Conservation (phyloP, 2,797 vertebrate species). For the Novumbra hubbsi region DNA sequence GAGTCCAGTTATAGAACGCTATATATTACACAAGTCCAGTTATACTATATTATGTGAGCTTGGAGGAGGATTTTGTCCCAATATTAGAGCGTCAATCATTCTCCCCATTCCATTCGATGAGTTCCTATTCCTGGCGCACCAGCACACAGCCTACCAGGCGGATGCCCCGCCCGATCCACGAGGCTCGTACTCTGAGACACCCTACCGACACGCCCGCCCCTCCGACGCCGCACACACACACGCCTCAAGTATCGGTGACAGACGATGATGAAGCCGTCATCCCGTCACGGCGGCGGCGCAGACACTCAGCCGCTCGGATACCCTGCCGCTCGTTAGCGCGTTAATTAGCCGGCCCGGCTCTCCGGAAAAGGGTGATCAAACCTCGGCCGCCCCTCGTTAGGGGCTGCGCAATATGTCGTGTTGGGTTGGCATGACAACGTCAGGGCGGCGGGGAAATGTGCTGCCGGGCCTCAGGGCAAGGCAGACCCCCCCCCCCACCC, state of each 20-base stretch:
- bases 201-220: not conserved
- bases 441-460: not conserved
- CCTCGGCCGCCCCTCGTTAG: slow-evolving; percentile 51
- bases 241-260: not conserved
- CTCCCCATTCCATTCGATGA: no score
- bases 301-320: slow-evolving; percentile 20
- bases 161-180: no score
- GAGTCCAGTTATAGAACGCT: no score
- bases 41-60: no score
- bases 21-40: no score
- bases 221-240: not conserved
- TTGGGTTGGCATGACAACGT: slow-evolving; percentile 20
- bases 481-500: no score
- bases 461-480: not conserved
- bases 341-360: slow-evolving; percentile 70
- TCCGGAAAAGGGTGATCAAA: slow-evolving; percentile 69
- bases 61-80: no score
- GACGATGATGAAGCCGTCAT: slow-evolving; percentile 60
- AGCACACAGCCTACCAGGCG: no score
- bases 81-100: no score
- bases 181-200: not conserved
- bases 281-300: slow-evolving; percentile 29
- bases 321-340: slow-evolving; percentile 64
- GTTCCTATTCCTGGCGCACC: slow-evolving; percentile 12
- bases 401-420: slow-evolving; percentile 38